Evolutionary conservation across 1,140 invertebrate genomes (phyloP).

Genomic region (Drosophila nikananu): DNA sequence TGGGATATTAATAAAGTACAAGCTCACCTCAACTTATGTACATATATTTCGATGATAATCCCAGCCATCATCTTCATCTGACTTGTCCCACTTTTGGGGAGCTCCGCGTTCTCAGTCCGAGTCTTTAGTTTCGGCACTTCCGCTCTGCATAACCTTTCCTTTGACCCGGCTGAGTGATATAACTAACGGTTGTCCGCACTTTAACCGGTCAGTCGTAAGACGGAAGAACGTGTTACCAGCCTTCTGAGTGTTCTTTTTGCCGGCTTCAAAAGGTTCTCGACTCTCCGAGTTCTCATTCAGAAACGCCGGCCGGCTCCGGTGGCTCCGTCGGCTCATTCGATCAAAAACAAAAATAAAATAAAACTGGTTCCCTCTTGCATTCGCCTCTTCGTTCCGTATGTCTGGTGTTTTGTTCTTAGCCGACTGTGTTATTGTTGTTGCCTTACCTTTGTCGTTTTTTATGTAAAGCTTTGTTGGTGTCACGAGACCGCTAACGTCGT

Average conservation of each 20-base stretch:
- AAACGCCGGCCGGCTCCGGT: conserved; percentile 73
- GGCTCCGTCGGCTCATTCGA: conserved; percentile 29
- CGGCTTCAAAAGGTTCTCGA: conserved; percentile 38
- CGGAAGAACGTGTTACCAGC: conserved; percentile 39
- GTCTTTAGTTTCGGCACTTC: conserved; percentile 39
- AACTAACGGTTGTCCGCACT: conserved; percentile 79
- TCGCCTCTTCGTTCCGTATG: conserved; percentile 30
- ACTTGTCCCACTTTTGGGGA: conserved; percentile 8
- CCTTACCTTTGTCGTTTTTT: conserved; percentile 23
- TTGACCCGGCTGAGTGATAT: conserved; percentile 64
- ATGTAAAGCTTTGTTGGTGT: conserved; percentile 56
- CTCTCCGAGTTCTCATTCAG: conserved; percentile 42
- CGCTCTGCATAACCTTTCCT: conserved; percentile 57
- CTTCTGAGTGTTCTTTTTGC: conserved; percentile 1
- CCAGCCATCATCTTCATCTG: background rate
- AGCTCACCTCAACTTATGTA: too few species aligned
- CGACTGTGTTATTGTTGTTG: conserved; percentile 42
- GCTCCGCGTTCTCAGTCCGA: conserved; percentile 30
- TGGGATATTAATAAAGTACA: too few species aligned
- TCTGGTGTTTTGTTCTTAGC: conserved; percentile 59
- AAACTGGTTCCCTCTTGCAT: conserved; percentile 72
- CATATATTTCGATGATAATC: background rate
- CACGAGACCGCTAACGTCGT: conserved; percentile 64
- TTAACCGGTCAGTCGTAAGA: conserved; percentile 46
- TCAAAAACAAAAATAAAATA: conserved; percentile 18